Percentiles rank a stretch among this genome's conserved stretches.
Evolutionary conservation across 1,140 invertebrate species (phyloP).

Genomic region (Sycophila sp.): DNA sequence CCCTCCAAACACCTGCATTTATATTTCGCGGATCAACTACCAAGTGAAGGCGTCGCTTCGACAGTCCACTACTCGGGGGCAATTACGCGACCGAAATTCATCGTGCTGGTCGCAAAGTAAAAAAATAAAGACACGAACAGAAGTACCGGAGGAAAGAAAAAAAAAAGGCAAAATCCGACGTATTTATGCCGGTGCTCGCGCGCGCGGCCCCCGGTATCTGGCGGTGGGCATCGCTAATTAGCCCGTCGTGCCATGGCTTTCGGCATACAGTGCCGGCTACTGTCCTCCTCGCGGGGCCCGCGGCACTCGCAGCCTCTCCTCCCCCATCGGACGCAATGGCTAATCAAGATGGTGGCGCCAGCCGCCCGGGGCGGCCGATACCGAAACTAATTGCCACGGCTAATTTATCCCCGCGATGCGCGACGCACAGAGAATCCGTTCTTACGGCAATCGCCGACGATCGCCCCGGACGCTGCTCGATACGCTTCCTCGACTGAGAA

Average conservation of each 20-base stretch:
- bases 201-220: conserved; percentile 56
- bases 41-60: too few species aligned
- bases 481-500: neutral
- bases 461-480: neutral
- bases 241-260: conserved; percentile 61
- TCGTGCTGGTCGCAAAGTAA: conserved; percentile 4
- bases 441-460: neutral
- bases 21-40: too few species aligned
- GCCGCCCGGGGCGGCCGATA: conserved; percentile 62
- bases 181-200: conserved; percentile 61
- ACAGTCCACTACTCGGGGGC: too few species aligned
- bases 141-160: neutral
- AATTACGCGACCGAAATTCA: too few species aligned
- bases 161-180: conserved; percentile 54
- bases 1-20: too few species aligned
- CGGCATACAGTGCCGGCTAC: conserved; percentile 66
- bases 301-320: neutral
- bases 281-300: conserved; percentile 49
- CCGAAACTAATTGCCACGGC: conserved; percentile 65
- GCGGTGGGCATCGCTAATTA: conserved; percentile 67
- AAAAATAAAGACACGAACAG: conserved; percentile 18
- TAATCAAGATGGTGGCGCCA: conserved; percentile 67
- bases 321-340: too few species aligned
- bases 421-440: conserved; percentile 1
- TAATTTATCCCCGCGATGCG: conserved; percentile 64